phyloP scores from a whole-genome alignment of 2,797 vertebrate species.

The Kryptolebias ocellatus region DNA sequence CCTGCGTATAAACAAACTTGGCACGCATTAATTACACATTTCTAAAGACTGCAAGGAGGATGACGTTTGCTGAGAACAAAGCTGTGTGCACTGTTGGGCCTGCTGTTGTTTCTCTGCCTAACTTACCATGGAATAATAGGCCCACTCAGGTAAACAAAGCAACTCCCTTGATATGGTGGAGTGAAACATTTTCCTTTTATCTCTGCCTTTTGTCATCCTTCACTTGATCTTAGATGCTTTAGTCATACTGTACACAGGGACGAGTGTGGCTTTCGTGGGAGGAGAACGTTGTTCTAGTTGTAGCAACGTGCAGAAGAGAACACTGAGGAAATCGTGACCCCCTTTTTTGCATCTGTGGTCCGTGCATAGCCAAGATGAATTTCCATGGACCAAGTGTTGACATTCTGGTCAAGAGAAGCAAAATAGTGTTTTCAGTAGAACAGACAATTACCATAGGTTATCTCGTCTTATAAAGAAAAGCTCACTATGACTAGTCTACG shows the following conservation, averaged over 20 bases:
- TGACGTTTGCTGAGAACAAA: slow-evolving; percentile 45
- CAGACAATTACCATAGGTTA: too few species aligned
- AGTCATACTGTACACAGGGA: slow-evolving; percentile 46
- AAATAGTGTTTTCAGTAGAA: background rate
- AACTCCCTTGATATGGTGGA: slow-evolving; percentile 61
- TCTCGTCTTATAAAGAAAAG: too few species aligned
- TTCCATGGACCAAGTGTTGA: slow-evolving; percentile 13
- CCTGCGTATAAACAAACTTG: slow-evolving; percentile 60
- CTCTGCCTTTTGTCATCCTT: slow-evolving; percentile 66
- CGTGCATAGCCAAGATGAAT: background rate
- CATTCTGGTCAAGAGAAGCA: slow-evolving; percentile 7
- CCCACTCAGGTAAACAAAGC: slow-evolving; percentile 76
- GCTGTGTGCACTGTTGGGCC: slow-evolving; percentile 39
- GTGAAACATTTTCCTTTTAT: slow-evolving; percentile 54
- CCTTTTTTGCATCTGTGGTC: slow-evolving; percentile 40
- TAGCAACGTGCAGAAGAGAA: slow-evolving; percentile 20
- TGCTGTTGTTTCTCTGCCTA: slow-evolving; percentile 44
- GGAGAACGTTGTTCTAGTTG: slow-evolving; percentile 44
- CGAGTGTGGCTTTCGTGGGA: slow-evolving; percentile 49
- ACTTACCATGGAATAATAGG: slow-evolving; percentile 56
- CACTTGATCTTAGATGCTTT: slow-evolving; percentile 62
- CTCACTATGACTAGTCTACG: too few species aligned
- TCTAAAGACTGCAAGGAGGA: slow-evolving; percentile 47
- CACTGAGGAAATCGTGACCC: slow-evolving; percentile 58
- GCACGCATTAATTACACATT: slow-evolving; percentile 71